phyloP scores from a whole-genome alignment of 2,113 vertebrate species.

The Cathartes aura region DNA sequence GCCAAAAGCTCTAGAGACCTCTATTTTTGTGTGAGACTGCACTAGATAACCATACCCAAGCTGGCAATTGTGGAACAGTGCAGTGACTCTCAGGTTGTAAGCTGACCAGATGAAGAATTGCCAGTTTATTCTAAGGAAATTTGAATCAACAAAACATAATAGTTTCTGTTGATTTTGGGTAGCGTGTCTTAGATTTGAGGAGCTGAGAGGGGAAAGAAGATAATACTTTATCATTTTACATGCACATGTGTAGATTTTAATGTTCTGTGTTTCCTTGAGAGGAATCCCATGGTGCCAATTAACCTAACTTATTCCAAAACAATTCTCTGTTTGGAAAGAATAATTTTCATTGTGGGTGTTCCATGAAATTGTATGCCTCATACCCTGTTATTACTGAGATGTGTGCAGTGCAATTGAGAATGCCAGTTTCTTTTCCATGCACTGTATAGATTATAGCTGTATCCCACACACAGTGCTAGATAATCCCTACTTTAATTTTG shows the following conservation, averaged over 20 bases:
- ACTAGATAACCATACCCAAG: constrained; percentile 42
- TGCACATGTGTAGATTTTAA: constrained; percentile 89
- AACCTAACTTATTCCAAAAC: constrained; percentile 92
- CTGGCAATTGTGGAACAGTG: constrained; percentile 37
- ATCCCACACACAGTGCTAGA: constrained; percentile 83
- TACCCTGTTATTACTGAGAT: constrained; percentile 84
- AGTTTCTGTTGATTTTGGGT: constrained; percentile 81
- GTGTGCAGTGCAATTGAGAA: constrained; percentile 76
- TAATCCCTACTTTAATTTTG: constrained; percentile 79
- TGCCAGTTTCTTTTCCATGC: constrained; percentile 75
- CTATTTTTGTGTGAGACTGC: constrained; percentile 73
- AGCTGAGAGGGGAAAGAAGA: constrained; percentile 74
- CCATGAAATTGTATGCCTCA: constrained; percentile 85
- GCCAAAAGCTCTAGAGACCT: constrained; percentile 74
- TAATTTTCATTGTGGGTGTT: constrained; percentile 95
- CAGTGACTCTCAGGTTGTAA: constrained; percentile 48
- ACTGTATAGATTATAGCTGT: constrained; percentile 74
- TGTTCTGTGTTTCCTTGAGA: constrained; percentile 90
- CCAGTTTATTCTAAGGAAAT: constrained; percentile 80
- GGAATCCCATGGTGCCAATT: constrained; percentile 92
- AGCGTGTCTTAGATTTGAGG: constrained; percentile 75
- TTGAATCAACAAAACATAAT: constrained; percentile 84
- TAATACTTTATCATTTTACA: constrained; percentile 85
- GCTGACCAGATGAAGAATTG: constrained; percentile 72
- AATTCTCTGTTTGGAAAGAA: constrained; percentile 90